These are phyloP conservation scores for Motacilla tschutschensis DNA, from an alignment of 2,113 vertebrate species.

Conservation along the genomic window DNA sequence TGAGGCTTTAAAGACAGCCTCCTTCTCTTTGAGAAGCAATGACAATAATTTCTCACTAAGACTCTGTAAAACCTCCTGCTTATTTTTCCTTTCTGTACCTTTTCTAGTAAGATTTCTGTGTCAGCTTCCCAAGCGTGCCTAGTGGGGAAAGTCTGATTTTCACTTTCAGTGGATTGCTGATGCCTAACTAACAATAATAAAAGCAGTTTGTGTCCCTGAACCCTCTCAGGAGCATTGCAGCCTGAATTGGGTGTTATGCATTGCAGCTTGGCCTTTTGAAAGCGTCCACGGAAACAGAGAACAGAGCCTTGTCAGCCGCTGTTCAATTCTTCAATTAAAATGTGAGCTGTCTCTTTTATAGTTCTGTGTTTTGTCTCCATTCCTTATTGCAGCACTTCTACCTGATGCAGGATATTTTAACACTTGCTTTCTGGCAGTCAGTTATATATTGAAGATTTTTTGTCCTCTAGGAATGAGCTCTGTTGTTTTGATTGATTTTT, in stretches of 20 bases:
- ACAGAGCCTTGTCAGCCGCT: background rate
- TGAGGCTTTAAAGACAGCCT: background rate
- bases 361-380: slow-evolving; percentile 32
- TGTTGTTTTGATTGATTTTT: slow-evolving; percentile 71
- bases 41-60: slow-evolving; percentile 23
- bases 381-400: slow-evolving; percentile 32
- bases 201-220: slow-evolving; percentile 21
- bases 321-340: slow-evolving; percentile 61
- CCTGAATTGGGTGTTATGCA: background rate
- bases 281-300: background rate
- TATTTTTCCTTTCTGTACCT: slow-evolving; percentile 4
- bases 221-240: background rate
- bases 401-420: slow-evolving; percentile 58
- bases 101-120: background rate
- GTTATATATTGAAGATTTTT: slow-evolving; percentile 58
- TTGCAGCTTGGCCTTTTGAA: background rate
- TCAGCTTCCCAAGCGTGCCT: background rate
- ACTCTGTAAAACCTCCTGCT: slow-evolving; percentile 8
- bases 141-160: slow-evolving; percentile 14
- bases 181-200: slow-evolving; percentile 39
- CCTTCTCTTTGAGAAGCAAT: background rate
- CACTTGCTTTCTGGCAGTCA: slow-evolving; percentile 54
- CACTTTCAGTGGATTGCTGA: slow-evolving; percentile 10
- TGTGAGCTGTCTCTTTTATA: slow-evolving; percentile 43
- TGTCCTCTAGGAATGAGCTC: slow-evolving; percentile 59